Evolutionary conservation across 92 coral and sea anemone species (phyloP).

Genomic region (Zoanthus sansibaricus): DNA sequence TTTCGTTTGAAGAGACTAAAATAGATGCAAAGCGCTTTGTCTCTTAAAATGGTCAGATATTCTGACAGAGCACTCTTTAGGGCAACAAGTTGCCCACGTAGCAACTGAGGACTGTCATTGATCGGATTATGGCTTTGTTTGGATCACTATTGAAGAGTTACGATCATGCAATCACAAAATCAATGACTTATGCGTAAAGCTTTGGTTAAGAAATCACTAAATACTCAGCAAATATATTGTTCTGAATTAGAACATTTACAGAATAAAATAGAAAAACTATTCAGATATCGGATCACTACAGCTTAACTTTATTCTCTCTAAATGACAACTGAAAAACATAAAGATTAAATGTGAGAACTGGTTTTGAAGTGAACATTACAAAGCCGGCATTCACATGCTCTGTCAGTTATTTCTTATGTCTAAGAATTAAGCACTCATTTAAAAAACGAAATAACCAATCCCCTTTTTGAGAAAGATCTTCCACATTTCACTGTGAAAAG

Average conservation of each 20-base stretch:
- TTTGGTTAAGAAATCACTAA: not conserved
- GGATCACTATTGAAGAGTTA: not conserved
- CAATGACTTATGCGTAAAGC: not conserved
- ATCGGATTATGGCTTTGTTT: slow-evolving; percentile 25
- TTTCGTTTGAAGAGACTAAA: not conserved
- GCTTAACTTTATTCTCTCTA: no score
- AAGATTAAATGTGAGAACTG: no score
- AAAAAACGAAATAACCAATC: no score
- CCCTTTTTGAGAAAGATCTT: no score
- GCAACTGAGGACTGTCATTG: slow-evolving; percentile 34
- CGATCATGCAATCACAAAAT: not conserved
- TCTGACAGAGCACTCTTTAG: not conserved
- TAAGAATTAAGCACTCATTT: no score
- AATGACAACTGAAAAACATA: no score
- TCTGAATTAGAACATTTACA: not conserved
- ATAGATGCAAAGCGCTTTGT: slow-evolving; percentile 20
- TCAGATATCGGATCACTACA: not conserved
- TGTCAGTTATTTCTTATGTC: no score
- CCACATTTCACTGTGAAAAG: no score
- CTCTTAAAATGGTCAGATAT: not conserved
- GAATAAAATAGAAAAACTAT: not conserved
- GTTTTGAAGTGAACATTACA: no score
- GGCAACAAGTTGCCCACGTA: slow-evolving; percentile 41
- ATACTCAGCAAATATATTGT: not conserved
- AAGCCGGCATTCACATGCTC: no score